Percentiles rank a stretch among this genome's conserved stretches.
These are phyloP conservation scores for Leptodactylus fuscus DNA, from an alignment of 2,113 vertebrate genomes.

Conservation along the genomic window DNA sequence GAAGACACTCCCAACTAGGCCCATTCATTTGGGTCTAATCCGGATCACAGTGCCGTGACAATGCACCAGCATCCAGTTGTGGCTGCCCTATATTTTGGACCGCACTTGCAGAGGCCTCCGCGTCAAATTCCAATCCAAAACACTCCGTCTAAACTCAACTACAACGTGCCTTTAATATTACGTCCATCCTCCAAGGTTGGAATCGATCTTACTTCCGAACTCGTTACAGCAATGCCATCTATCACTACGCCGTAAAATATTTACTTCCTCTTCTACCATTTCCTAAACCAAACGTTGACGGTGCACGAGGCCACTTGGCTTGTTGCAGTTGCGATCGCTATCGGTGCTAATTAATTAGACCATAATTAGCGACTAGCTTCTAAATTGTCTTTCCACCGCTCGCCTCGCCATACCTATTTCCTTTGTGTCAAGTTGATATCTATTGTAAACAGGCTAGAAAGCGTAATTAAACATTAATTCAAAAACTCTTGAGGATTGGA, in stretches of 20 bases:
- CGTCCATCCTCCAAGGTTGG: too few relatives aligned
- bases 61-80: too few relatives aligned
- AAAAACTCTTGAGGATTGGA: conserved; percentile 55
- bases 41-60: too few relatives aligned
- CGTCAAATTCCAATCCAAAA: too few relatives aligned
- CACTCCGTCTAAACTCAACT: too few relatives aligned
- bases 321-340: background rate
- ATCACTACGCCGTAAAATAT: background rate
- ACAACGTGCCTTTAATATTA: too few relatives aligned
- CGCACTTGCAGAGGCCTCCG: too few relatives aligned
- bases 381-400: conserved; percentile 50
- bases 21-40: too few relatives aligned
- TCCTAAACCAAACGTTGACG: background rate
- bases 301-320: background rate
- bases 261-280: background rate
- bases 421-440: conserved; percentile 49
- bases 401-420: conserved; percentile 17
- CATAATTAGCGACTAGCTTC: conserved; percentile 59
- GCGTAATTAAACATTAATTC: conserved; percentile 65
- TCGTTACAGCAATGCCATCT: too few relatives aligned
- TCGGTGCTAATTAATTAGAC: conserved; percentile 46
- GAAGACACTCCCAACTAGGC: too few relatives aligned
- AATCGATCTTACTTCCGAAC: too few relatives aligned
- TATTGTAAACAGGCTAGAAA: conserved; percentile 61
- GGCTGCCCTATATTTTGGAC: too few relatives aligned